phyloP scores from a whole-genome alignment of 1,140 invertebrate genomes.

The Hesperophylax magnus region DNA sequence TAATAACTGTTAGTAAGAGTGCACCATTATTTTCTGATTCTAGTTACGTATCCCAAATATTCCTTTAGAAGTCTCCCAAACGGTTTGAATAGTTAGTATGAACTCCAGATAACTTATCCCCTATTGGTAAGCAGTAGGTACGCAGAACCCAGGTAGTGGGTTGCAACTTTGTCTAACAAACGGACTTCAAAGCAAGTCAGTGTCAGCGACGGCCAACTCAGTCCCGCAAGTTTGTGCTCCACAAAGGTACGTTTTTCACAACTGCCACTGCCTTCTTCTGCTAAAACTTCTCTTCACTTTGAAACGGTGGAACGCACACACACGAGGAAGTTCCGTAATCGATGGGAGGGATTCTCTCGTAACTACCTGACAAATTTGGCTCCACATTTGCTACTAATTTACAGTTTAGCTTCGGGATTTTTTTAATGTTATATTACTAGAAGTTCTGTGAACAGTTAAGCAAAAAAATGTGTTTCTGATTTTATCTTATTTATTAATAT shows the following conservation, averaged over 20 bases:
- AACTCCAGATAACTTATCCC: background rate
- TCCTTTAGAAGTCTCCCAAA: too few species aligned
- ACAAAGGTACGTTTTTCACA: conserved; percentile 29
- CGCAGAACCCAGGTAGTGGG: too few species aligned
- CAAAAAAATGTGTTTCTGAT: too few species aligned
- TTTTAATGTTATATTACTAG: too few species aligned
- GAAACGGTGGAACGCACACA: background rate
- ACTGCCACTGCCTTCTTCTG: background rate
- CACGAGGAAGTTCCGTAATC: conserved; percentile 22
- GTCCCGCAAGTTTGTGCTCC: conserved; percentile 26
- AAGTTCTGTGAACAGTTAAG: too few species aligned
- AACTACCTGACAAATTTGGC: too few species aligned
- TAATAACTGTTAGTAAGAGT: too few species aligned
- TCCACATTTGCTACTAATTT: too few species aligned
- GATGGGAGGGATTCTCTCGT: background rate
- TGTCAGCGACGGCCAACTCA: background rate
- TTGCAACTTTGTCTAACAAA: background rate
- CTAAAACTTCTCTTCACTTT: background rate
- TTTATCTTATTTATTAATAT: too few species aligned
- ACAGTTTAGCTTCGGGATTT: too few species aligned
- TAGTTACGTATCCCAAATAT: too few species aligned
- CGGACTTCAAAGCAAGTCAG: conserved; percentile 2
- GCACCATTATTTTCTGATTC: too few species aligned
- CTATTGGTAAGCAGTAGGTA: background rate
- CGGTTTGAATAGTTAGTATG: background rate